Evolutionary conservation across 2,113 vertebrate species (phyloP), one percentile per base, ranked within the genome.

Genomic region (Lanius collurio): DNA sequence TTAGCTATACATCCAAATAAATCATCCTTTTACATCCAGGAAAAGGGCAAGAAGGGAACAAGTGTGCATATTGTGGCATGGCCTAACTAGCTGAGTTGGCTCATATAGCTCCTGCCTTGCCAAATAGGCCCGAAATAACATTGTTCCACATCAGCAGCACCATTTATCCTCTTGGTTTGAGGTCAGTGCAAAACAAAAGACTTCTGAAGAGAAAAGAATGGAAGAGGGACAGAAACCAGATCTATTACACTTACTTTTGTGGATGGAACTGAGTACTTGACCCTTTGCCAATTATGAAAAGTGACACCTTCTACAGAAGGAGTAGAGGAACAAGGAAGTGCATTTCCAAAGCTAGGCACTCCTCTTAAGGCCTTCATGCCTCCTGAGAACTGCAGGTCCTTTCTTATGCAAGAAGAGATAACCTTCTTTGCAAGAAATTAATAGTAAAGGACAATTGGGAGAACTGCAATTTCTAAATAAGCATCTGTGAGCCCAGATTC

Each of bases 391-490:
- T 83, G 59, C 71, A 93, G 52, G 59, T 80, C 55, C 53, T 80
- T 55, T 73, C 59, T 87, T 87, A 67, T 63, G 78, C 70, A 91
- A 93, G 80, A 44, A 84, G 28, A 83, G 18, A 88, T 64, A 96
- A 89, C 39, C 63, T 50, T 83, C 67, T 83, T 85, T 70, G 35
- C 50, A 85, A 79, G 39, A 75, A 87, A 94, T 85, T 83, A 92
- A 73, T 78, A 93, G 67, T 59, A 59, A 90, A 88, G 87, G 67
- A 74, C 75, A 87, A 12, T 0, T 73, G 31, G 28, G 59, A 85
- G 87, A 91, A 77, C 59, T 91, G 75, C 68, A 85, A 74, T 94
- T 94, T 93, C 90, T 78, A 88, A 93, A 93, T 73, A 94, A 94
- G 60, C n/a, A 87, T 37, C 62, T 87, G 13, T 62, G 39, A 2